Evolutionary conservation across 2,113 vertebrate species (phyloP).

Genomic region (Sus scrofa): DNA sequence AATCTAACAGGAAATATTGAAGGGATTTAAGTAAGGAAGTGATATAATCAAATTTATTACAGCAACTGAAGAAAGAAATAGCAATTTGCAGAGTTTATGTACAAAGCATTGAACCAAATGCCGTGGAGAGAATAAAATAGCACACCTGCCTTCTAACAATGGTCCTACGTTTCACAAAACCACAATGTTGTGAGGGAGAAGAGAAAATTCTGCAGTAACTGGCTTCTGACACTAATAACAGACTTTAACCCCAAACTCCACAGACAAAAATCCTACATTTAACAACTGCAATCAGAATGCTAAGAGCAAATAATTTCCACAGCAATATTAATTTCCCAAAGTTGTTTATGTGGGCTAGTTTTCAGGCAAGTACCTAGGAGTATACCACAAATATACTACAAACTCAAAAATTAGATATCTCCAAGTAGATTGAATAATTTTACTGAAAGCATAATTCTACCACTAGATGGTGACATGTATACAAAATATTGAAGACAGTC

Average conservation of each 20-base stretch:
- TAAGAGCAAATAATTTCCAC: constrained; percentile 2
- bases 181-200: not conserved
- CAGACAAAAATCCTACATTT: not conserved
- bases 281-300: not conserved
- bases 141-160: not conserved
- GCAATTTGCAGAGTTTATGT: not conserved
- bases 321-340: constrained; percentile 25
- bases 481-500: constrained; percentile 56
- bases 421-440: not conserved
- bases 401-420: constrained; percentile 38
- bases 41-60: not conserved
- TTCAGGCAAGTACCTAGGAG: constrained; percentile 4
- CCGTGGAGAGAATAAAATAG: not conserved
- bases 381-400: not conserved
- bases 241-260: not conserved
- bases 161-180: not conserved
- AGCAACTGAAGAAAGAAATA: not conserved
- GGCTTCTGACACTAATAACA: not conserved
- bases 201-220: constrained; percentile 31
- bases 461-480: constrained; percentile 73
- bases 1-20: not conserved
- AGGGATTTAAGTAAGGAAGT: not conserved
- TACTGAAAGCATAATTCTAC: constrained; percentile 51
- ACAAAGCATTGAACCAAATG: not conserved
- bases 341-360: constrained; percentile 33